Base-by-base conservation (phyloP, 2,797 vertebrate genomes). In the Pempheris klunzingeri region DNA sequence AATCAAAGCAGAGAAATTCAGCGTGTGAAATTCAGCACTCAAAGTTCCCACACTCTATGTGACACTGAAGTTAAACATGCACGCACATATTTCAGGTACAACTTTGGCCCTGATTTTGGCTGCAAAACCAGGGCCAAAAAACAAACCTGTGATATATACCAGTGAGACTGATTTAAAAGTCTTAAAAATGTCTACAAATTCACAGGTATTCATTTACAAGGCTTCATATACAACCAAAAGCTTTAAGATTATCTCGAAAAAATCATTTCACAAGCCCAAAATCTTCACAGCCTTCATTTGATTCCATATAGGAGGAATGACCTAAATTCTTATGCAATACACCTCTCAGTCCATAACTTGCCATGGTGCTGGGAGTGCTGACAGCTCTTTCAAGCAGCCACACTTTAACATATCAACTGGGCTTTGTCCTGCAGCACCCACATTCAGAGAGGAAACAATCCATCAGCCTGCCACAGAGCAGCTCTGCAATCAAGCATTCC, bases 351-450 rank as follows among this genome's bases (percentile, higher is more conserved):
- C 75, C 43, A 43, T 49, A 59, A 49, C 63, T 63, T 49, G 67
- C 55, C 39, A 13, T 6, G 68, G 77, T 67, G 72, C 65, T 6
- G 50, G 36, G 59, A 62, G 81, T 39, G 85, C 81, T 59, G 85
- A 92, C 89, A 84, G 81, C 67, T 69, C 81, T 68, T 80, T 87
- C 77, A 66, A 76, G 70, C 75, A 32, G 62, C 80, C 65, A 72
- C 71, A 86, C 79, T 82, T 88, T 83, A 83, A 71, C 87, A 83
- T 77, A 67, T 82, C 46, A 30, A 74, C 86, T 87, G 84, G 72
- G 36, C 79, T 90, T 77, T 75, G 84, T 92, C 86, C 63, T 74
- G 78, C 67, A 80, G 67, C 85, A 36, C 79, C 82, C 78, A 61
- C 77, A 41, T 69, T 80, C 32, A 70, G 30, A 65, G 62, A 71